Conservation (phyloP, 2,888 invertebrate species). For the Drosophila fulvimacula region DNA sequence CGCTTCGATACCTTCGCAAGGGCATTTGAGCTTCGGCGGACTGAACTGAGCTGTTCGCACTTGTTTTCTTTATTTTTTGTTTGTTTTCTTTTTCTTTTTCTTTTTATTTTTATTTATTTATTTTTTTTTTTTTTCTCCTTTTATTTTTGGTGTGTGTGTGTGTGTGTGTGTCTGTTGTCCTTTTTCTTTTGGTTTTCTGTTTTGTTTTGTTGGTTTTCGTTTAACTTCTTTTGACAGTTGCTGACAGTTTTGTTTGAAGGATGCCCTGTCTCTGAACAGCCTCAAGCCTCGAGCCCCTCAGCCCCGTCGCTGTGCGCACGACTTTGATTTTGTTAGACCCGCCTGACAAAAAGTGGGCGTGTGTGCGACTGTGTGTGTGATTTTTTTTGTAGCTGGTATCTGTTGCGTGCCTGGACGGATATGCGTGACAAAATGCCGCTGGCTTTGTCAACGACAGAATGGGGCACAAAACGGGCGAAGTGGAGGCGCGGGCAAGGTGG, state of each 20-base stretch:
- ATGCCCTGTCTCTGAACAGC: conserved; percentile 51
- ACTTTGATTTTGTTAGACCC: conserved; percentile 46
- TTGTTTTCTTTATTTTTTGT: conserved; percentile 21
- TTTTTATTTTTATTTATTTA: conserved; percentile 23
- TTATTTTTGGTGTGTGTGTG: conserved; percentile 10
- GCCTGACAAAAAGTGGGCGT: conserved; percentile 21
- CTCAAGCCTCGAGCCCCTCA: background rate
- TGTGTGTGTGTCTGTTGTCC: conserved; percentile 38
- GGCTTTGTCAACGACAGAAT: conserved; percentile 18
- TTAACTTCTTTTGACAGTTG: conserved; percentile 80
- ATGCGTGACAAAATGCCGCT: conserved; percentile 59
- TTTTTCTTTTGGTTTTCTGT: conserved; percentile 32
- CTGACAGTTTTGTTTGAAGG: conserved; percentile 76
- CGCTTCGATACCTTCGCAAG: background rate
- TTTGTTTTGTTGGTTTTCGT: conserved; percentile 67
- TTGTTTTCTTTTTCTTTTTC: conserved; percentile 19
- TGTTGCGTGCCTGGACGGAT: conserved; percentile 55
- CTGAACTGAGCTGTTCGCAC: background rate
- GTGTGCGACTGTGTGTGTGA: conserved; percentile 21
- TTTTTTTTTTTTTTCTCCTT: conserved; percentile 20
- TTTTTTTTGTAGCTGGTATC: conserved; percentile 32
- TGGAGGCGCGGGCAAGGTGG: background rate
- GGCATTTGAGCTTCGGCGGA: background rate
- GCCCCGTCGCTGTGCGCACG: conserved; percentile 15
- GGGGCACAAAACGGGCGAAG: conserved; percentile 3